Percentiles rank a stretch among this genome's conserved stretches.
These are phyloP conservation scores for Euclidia mi DNA, from an alignment of 2,888 invertebrate genomes.

Conservation along the genomic window DNA sequence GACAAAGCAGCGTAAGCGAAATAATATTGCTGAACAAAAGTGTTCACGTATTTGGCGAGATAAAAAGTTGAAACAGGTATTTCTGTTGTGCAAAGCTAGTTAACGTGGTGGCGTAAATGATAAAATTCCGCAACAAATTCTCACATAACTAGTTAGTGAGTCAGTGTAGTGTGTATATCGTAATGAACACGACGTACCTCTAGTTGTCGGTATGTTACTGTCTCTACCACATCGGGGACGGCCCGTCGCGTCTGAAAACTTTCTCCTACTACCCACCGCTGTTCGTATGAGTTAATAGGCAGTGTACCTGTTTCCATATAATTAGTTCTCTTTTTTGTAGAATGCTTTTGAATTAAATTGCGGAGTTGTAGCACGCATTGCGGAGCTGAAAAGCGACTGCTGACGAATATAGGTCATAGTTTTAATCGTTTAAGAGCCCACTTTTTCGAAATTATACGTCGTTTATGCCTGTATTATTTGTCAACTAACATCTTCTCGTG, in stretches of 20 bases:
- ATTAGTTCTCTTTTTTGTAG: too few relatives aligned
- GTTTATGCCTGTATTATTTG: too few relatives aligned
- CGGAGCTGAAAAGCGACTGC: too few relatives aligned
- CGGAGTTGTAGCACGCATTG: too few relatives aligned
- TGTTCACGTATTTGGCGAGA: background rate
- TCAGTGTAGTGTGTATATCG: background rate
- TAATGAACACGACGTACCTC: background rate
- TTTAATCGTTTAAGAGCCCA: too few relatives aligned
- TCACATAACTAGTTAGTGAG: conserved; percentile 3
- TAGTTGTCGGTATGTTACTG: conserved; percentile 2
- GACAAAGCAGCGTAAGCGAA: conserved; percentile 17
- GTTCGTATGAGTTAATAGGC: conserved; percentile 21
- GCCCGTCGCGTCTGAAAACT: conserved; percentile 5
- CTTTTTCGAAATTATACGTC: too few relatives aligned
- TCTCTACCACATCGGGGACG: conserved; percentile 3
- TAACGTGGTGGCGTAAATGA: background rate
- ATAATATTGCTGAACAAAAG: background rate
- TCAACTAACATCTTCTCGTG: too few relatives aligned
- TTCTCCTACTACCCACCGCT: background rate
- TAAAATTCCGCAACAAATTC: conserved; percentile 13
- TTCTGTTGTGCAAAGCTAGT: background rate
- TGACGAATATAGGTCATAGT: too few relatives aligned
- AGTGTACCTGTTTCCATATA: too few relatives aligned
- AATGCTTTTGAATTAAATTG: too few relatives aligned
- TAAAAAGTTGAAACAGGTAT: conserved; percentile 10